These are phyloP conservation scores for Perithous albicinctus DNA, from an alignment of 2,888 invertebrate species.

Conservation along the genomic window DNA sequence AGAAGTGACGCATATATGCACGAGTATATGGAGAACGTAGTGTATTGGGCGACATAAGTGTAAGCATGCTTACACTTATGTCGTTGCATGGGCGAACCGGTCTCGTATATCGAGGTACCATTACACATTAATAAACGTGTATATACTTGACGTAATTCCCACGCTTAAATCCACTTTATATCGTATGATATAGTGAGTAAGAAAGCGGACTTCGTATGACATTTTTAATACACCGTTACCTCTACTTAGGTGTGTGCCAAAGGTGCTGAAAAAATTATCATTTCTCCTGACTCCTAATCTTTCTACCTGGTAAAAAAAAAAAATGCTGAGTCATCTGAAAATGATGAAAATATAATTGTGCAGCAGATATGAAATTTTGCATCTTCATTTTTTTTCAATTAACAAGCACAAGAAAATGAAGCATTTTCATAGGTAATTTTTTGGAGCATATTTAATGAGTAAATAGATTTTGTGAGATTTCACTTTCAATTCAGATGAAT, in stretches of 20 bases:
- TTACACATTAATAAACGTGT: background rate
- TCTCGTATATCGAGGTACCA: conserved; percentile 44
- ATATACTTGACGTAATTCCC: conserved; percentile 36
- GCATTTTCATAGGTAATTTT: no score
- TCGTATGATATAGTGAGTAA: conserved; percentile 18
- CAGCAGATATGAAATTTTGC: no score
- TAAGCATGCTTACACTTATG: no score
- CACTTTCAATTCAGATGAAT: no score
- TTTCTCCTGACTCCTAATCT: conserved; percentile 19
- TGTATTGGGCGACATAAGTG: conserved; percentile 34
- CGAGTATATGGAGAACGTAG: conserved; percentile 28
- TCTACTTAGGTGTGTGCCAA: background rate
- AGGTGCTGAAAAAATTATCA: conserved; percentile 24
- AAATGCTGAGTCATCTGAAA: no score
- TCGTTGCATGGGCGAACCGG: conserved; percentile 77
- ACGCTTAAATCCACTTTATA: conserved; percentile 17
- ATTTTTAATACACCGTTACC: conserved; percentile 26
- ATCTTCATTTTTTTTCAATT: no score
- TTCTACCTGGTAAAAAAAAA: no score
- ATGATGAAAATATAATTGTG: no score
- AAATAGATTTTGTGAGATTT: no score
- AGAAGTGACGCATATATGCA: conserved; percentile 55
- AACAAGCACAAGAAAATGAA: no score
- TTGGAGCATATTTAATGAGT: no score
- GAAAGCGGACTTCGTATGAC: conserved; percentile 22